phyloP scores from a whole-genome alignment of 1,140 invertebrate species.

The Chelonus insularis region DNA sequence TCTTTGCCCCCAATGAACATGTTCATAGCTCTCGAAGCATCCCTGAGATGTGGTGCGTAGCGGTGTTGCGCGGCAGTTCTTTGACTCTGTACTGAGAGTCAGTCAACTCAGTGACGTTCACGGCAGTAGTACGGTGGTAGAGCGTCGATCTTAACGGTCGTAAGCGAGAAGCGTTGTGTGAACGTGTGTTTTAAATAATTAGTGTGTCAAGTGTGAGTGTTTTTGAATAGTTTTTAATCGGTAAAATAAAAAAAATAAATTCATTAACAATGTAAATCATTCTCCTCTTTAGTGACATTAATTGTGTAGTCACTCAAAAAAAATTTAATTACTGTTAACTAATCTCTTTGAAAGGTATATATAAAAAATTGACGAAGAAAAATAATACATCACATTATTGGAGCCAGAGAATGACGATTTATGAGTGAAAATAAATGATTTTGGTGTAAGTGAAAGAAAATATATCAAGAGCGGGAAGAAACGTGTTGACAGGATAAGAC shows the following conservation, averaged over 20 bases:
- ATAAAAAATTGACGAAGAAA: no score
- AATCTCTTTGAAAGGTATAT: no score
- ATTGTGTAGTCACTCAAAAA: no score
- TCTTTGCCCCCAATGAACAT: neutral
- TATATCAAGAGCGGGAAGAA: neutral
- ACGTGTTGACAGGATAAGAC: neutral
- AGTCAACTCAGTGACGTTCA: slow-evolving; percentile 56
- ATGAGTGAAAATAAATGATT: no score
- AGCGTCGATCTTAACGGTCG: slow-evolving; percentile 6
- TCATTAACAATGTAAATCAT: neutral
- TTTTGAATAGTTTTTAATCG: neutral
- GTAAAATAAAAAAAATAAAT: neutral
- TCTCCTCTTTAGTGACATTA: no score
- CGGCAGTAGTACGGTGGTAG: slow-evolving; percentile 19
- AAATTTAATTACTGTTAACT: no score
- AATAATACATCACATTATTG: no score
- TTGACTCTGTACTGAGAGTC: slow-evolving; percentile 49
- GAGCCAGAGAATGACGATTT: no score
- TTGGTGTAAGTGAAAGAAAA: no score
- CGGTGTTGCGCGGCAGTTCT: slow-evolving; percentile 49
- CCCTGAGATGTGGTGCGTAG: slow-evolving; percentile 43
- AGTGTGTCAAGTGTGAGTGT: slow-evolving; percentile 7
- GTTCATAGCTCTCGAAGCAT: neutral
- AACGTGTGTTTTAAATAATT: neutral
- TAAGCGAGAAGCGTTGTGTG: neutral